phyloP scores from a whole-genome alignment of 2,888 invertebrate genomes.

The Agonopterix alstromeriana region DNA sequence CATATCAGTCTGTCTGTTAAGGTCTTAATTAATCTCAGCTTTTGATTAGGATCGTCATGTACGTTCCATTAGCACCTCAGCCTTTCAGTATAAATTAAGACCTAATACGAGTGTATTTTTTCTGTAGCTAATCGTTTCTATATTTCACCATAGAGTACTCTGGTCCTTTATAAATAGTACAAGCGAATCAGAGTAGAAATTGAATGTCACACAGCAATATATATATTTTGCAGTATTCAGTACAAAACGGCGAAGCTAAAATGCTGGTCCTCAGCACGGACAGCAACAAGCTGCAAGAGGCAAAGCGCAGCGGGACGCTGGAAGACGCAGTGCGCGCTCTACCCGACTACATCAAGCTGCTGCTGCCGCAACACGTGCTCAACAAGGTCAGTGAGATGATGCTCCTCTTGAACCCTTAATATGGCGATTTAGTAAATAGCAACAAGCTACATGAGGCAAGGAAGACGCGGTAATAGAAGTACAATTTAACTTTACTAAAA shows the following conservation, averaged over 20 bases:
- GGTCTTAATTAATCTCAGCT: too few relatives aligned
- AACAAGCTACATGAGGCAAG: not conserved
- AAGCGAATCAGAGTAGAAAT: too few relatives aligned
- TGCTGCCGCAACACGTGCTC: slow-evolving; percentile 57
- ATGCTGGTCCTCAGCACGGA: slow-evolving; percentile 64
- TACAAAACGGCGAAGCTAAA: slow-evolving; percentile 67
- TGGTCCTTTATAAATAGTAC: too few relatives aligned
- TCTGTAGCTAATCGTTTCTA: too few relatives aligned
- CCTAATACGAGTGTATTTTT: too few relatives aligned
- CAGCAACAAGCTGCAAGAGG: slow-evolving; percentile 54
- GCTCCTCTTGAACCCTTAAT: not conserved
- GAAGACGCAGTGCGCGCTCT: slow-evolving; percentile 64
- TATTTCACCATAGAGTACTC: too few relatives aligned
- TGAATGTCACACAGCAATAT: too few relatives aligned
- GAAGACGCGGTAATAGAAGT: not conserved
- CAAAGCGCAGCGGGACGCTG: slow-evolving; percentile 46
- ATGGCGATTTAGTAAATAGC: not conserved
- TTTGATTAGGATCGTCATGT: too few relatives aligned
- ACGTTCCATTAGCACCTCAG: too few relatives aligned
- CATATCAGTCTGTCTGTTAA: too few relatives aligned
- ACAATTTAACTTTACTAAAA: too few relatives aligned
- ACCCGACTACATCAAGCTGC: slow-evolving; percentile 64
- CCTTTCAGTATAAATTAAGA: too few relatives aligned
- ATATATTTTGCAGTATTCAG: slow-evolving; percentile 44
- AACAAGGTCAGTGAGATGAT: slow-evolving; percentile 40